phyloP scores from a whole-genome alignment of 1,140 invertebrate genomes.

The Andrena cerasifolii region DNA sequence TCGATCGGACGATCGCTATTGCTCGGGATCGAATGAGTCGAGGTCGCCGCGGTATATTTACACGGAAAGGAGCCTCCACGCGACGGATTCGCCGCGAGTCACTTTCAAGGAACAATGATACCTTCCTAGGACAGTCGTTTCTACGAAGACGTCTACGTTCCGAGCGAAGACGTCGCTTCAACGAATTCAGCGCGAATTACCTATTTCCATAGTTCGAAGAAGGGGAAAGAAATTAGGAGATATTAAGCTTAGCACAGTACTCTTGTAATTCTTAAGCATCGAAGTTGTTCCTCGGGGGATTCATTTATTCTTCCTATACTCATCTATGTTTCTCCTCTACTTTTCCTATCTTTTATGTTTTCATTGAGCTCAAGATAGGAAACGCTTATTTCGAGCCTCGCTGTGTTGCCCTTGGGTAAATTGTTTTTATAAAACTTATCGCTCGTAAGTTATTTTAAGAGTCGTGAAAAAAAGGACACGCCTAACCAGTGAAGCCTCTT shows the following conservation, averaged over 20 bases:
- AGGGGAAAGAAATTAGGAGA: conserved; percentile 7
- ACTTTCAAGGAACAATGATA: conserved; percentile 18
- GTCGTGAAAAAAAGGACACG: neutral
- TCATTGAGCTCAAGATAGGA: neutral
- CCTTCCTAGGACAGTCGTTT: conserved; percentile 13
- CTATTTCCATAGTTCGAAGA: neutral
- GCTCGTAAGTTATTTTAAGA: neutral
- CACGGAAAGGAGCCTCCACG: neutral
- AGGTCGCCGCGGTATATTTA: neutral
- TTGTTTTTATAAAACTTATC: neutral
- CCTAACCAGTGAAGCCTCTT: no score
- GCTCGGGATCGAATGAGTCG: no score
- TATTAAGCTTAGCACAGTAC: conserved; percentile 18
- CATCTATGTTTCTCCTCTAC: neutral
- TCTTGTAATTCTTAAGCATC: neutral
- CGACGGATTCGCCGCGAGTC: neutral
- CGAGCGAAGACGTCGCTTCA: neutral
- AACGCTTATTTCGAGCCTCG: neutral
- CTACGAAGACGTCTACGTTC: no score
- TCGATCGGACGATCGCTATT: neutral
- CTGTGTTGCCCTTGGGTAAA: neutral
- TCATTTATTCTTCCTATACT: no score
- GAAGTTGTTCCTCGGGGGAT: neutral
- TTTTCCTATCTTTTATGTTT: neutral
- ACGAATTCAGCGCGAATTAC: conserved; percentile 7